phyloP scores from a whole-genome alignment of 2,888 invertebrate species.

The Zygaena filipendulae region DNA sequence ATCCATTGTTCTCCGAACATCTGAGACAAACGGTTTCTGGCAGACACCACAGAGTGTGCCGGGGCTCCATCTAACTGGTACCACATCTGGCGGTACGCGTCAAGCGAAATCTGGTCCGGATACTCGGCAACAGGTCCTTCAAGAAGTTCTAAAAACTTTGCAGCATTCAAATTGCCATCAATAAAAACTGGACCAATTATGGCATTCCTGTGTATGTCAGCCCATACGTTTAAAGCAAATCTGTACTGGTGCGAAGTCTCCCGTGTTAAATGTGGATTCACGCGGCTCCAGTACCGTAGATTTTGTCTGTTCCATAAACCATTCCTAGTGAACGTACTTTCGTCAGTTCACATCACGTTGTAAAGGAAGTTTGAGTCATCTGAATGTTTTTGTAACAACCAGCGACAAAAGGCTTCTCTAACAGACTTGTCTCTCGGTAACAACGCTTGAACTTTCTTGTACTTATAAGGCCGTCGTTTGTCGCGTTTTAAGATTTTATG shows the following conservation, averaged over 20 bases:
- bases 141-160: slow-evolving; percentile 6
- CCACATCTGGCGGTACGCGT: slow-evolving; percentile 3
- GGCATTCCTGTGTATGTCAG: slow-evolving; percentile 4
- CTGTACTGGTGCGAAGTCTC: slow-evolving; percentile 6
- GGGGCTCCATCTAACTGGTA: slow-evolving; percentile 9
- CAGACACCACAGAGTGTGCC: slow-evolving; percentile 8
- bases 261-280: slow-evolving; percentile 5
- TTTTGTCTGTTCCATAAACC: slow-evolving; percentile 12
- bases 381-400: slow-evolving; percentile 1
- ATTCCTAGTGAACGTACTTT: slow-evolving; percentile 11
- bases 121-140: slow-evolving; percentile 4
- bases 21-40: slow-evolving; percentile 2
- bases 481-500: slow-evolving; percentile 5
- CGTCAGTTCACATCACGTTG: slow-evolving; percentile 12
- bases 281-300: slow-evolving; percentile 3
- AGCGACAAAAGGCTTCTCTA: slow-evolving; percentile 5
- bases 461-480: slow-evolving; percentile 5
- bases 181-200: slow-evolving; percentile 10
- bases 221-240: slow-evolving; percentile 7
- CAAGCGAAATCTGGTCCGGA: slow-evolving; percentile 6
- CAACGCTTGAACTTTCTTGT: slow-evolving; percentile 8
- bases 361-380: slow-evolving; percentile 5
- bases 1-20: slow-evolving; percentile 10
- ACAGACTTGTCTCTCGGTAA: slow-evolving; percentile 5
- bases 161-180: slow-evolving; percentile 9